A percentile compares a stretch with the other conserved stretches of the same genome.
Evolutionary conservation across 2,113 vertebrate species (phyloP).

Genomic region (Siniperca knerii): DNA sequence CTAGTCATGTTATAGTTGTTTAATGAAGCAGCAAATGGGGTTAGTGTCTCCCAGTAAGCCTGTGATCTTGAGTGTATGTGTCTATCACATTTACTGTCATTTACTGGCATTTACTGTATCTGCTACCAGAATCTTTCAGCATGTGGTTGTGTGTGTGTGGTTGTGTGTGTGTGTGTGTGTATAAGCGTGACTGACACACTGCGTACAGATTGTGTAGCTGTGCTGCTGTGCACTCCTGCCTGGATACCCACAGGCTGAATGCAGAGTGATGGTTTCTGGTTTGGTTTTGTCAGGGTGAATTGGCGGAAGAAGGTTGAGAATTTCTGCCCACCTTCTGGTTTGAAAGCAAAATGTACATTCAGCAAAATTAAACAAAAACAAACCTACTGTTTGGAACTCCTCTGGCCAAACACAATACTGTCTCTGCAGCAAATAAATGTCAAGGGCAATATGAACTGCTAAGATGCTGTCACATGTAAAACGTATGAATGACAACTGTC

Average conservation of each 20-base stretch:
- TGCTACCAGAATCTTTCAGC: neutral
- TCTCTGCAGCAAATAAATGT: neutral
- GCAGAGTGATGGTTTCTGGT: neutral
- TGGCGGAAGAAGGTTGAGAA: neutral
- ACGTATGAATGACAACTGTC: neutral
- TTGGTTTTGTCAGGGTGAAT: conserved; percentile 1
- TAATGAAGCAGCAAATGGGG: conserved; percentile 63
- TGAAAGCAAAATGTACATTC: neutral
- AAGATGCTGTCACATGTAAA: neutral
- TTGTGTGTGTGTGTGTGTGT: neutral
- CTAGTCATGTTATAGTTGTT: conserved; percentile 39
- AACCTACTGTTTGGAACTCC: neutral
- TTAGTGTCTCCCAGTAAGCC: conserved; percentile 25
- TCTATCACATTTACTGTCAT: conserved; percentile 17
- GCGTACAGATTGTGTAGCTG: neutral
- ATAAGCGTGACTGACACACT: conserved; percentile 10
- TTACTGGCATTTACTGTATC: conserved; percentile 22
- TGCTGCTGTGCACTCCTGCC: neutral
- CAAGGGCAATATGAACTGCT: neutral
- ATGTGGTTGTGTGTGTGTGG: neutral
- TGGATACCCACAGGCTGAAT: neutral
- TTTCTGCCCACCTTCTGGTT: conserved; percentile 15
- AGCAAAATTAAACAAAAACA: neutral
- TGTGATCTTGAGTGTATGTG: conserved; percentile 8
- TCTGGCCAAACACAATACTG: neutral